These are phyloP conservation scores for Lophura swinhoii DNA, from an alignment of 2,797 vertebrate genomes.

Conservation along the genomic window DNA sequence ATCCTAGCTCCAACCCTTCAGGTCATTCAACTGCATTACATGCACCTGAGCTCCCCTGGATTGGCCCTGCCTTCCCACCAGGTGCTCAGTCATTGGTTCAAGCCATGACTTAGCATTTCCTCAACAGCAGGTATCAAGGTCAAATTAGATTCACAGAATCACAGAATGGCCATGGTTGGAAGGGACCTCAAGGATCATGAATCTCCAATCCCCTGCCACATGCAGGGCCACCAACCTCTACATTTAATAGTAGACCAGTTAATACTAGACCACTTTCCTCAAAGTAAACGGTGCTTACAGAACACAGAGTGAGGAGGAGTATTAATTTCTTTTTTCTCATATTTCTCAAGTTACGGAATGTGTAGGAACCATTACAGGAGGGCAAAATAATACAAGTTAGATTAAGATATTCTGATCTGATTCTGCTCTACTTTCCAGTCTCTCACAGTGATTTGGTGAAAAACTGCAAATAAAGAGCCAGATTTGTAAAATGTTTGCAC, in stretches of 20 bases:
- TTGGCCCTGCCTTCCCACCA: too few species aligned
- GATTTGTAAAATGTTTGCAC: constrained; percentile 44
- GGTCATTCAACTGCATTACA: too few species aligned
- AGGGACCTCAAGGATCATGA: too few species aligned
- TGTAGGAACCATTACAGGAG: not conserved
- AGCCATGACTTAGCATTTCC: not conserved
- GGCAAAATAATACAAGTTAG: not conserved
- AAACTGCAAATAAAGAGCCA: not conserved
- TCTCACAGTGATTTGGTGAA: not conserved
- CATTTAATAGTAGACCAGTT: too few species aligned
- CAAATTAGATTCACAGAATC: not conserved
- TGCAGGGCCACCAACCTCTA: too few species aligned
- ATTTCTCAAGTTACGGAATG: not conserved
- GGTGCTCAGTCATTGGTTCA: too few species aligned
- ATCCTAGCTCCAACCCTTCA: too few species aligned
- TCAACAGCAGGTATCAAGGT: not conserved
- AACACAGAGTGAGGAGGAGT: not conserved
- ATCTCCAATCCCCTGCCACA: too few species aligned
- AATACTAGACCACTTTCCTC: too few species aligned
- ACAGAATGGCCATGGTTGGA: too few species aligned
- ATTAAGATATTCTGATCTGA: not conserved
- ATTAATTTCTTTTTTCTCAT: not conserved
- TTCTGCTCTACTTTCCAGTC: not conserved
- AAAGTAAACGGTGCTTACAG: not conserved
- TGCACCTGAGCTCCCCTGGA: too few species aligned